A percentile compares a stretch with the other conserved stretches of the same genome.
Evolutionary conservation across 2,113 vertebrate genomes (phyloP).

Genomic region (Capra hircus): DNA sequence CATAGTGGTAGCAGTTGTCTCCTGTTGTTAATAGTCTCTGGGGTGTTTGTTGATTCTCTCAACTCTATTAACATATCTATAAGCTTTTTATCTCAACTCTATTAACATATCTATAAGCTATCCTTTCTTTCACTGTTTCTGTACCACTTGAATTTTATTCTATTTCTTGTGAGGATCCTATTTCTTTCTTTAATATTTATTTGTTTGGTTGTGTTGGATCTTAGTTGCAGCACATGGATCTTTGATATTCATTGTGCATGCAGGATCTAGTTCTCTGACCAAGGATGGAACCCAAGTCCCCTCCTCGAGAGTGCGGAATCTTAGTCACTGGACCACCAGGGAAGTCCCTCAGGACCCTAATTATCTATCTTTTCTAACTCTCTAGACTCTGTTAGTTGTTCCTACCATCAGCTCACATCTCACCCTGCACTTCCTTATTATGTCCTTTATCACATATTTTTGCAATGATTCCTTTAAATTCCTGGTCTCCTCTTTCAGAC

Average conservation of each 20-base stretch:
- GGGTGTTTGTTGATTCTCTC: not conserved
- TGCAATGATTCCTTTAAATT: not conserved
- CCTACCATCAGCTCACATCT: not conserved
- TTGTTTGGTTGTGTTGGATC: not conserved
- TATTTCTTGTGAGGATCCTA: not conserved
- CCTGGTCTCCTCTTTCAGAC: not conserved
- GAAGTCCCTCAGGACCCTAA: not conserved
- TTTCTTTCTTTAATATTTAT: not conserved
- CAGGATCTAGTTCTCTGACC: not conserved
- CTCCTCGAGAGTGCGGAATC: rapidly evolving
- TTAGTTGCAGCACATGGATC: not conserved
- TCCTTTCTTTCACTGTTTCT: not conserved
- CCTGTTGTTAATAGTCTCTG: not conserved
- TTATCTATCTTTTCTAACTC: not conserved
- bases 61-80: not conserved
- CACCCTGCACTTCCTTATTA: not conserved
- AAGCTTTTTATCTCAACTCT: not conserved
- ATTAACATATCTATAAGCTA: not conserved
- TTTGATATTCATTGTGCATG: not conserved
- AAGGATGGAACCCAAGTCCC: not conserved
- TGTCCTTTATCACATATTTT: not conserved
- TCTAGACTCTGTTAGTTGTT: not conserved
- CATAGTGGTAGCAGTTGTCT: not conserved
- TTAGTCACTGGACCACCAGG: not conserved
- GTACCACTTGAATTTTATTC: not conserved